These are phyloP conservation scores for Notamacropus eugenii DNA, from an alignment of 2,797 vertebrate genomes.

Conservation along the genomic window DNA sequence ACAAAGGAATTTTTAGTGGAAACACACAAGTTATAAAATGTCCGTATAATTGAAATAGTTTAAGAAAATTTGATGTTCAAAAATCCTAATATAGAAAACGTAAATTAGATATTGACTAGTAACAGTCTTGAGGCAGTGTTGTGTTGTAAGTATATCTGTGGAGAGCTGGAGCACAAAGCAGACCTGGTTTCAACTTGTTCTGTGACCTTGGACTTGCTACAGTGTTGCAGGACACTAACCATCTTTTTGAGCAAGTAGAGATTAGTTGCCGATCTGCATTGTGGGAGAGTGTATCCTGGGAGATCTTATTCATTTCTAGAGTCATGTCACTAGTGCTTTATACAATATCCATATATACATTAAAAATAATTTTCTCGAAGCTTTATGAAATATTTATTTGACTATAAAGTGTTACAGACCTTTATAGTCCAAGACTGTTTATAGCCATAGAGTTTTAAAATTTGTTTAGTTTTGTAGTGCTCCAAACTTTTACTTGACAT, in stretches of 20 bases:
- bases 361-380: background rate
- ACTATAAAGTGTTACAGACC: background rate
- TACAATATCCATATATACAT: background rate
- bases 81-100: constrained; percentile 37
- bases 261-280: background rate
- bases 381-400: background rate
- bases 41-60: constrained; percentile 20
- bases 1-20: constrained; percentile 43
- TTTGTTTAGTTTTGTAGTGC: background rate
- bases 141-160: background rate
- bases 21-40: constrained; percentile 40
- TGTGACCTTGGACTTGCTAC: background rate
- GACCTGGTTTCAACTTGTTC: background rate
- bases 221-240: background rate
- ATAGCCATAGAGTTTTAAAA: background rate
- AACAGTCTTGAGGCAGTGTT: background rate
- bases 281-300: background rate
- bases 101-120: constrained; percentile 5
- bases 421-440: background rate
- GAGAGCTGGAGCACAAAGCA: background rate
- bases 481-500: background rate
- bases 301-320: background rate
- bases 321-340: background rate
- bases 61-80: constrained; percentile 15
- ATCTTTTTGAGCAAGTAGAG: background rate